These are phyloP conservation scores for Bradypus variegatus DNA, from an alignment of 2,797 vertebrate genomes.

Conservation along the genomic window DNA sequence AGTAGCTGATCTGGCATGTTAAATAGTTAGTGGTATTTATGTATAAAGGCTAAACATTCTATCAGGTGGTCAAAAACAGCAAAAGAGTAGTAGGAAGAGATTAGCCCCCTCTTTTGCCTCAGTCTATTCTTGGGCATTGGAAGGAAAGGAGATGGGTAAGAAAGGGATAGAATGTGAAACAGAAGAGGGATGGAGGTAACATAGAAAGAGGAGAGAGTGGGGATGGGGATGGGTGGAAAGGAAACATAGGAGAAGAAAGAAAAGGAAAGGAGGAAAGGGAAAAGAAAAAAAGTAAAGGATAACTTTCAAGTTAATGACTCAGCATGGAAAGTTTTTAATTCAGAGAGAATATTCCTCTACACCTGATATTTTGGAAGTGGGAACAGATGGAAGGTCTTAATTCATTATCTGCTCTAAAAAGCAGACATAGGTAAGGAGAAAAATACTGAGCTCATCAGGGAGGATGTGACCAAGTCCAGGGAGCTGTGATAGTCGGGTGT, in stretches of 20 bases:
- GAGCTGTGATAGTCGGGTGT: neutral
- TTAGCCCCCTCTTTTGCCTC: neutral
- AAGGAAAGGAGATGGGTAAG: neutral
- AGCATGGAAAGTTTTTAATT: neutral
- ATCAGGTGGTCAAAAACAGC: neutral
- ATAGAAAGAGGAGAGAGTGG: no score
- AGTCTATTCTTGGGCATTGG: neutral
- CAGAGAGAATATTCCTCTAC: neutral
- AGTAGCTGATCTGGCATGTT: neutral
- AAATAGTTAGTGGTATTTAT: neutral
- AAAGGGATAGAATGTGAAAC: neutral
- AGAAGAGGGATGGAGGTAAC: neutral
- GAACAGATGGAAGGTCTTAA: slow-evolving; percentile 2
- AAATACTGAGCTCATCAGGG: neutral
- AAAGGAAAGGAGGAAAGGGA: neutral
- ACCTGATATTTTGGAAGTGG: slow-evolving; percentile 1
- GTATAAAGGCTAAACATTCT: neutral
- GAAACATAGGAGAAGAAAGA: neutral
- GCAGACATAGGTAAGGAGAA: neutral
- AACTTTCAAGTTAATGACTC: neutral
- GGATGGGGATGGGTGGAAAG: accelerated
- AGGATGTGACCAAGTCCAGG: neutral
- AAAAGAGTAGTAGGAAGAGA: neutral
- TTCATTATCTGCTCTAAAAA: neutral
- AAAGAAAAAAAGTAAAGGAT: neutral